Base-by-base conservation (phyloP, 2,888 invertebrate genomes). In the Thecocarcelia acutangulata region DNA sequence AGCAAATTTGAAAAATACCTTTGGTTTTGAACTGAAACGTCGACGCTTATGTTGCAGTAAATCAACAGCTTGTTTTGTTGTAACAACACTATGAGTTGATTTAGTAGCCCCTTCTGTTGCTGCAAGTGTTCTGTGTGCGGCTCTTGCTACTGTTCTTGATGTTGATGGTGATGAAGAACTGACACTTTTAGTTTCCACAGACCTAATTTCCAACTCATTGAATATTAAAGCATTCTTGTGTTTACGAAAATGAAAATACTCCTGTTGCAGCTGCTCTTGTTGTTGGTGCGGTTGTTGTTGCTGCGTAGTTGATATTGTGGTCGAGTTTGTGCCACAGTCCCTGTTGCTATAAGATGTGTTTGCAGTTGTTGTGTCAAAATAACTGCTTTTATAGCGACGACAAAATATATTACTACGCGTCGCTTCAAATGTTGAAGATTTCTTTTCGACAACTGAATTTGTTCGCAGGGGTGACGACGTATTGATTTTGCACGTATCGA, bases 301-400 rank as follows among this genome's bases (percentile, higher is more conserved):
- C 28, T 52, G 63, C 17, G 9, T n/a, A 54, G 56, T 64, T 40
- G 58, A 64, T n/a, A 6, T 50, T 63, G 46, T 40, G 4, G 37
- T 13, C 3, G 2, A 40, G 11, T 17, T 59, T 52, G 24, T 70
- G 33, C 48, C 17, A 5, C 33, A 61, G 13, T 9, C 40, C 42
- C 48, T 72, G 15, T 46, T 58, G n/a, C 19, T 33, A 15, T 17
- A 54, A 24, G n/a, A 54, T 17, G 59, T 61, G 73, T n/a, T 37
- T 64, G 21, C 21, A 13, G 61, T 56, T 63, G 37, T 54, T 15
- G 69, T 74, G 28, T 84, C 83, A 52, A 72, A 77, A 68, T 80
- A 85, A 68, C 84, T 85, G 66, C 77, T 84, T 50, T 85, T 83
- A 59, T 84, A 85, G 33, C 85, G 85, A 2, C 84, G 84, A 15